Evolutionary conservation across 2,888 invertebrate species (phyloP).

Genomic region (Mesochorus sp.): DNA sequence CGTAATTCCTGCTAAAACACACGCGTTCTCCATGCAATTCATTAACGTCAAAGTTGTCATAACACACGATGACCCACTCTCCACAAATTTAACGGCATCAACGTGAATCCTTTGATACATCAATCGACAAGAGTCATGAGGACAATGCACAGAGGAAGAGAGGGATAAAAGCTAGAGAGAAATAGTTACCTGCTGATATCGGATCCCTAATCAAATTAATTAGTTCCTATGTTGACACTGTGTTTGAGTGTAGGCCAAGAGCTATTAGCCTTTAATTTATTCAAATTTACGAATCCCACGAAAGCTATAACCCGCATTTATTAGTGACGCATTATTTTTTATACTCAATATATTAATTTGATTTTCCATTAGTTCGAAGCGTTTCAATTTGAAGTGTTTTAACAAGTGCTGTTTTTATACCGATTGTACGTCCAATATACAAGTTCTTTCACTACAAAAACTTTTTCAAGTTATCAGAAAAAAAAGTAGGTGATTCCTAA

Average conservation of each 20-base stretch:
- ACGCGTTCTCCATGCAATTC: neutral
- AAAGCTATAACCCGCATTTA: too few species aligned
- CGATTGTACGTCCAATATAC: too few species aligned
- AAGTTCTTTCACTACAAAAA: too few species aligned
- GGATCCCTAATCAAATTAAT: slow-evolving; percentile 42
- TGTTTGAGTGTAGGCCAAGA: neutral
- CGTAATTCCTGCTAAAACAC: too few species aligned
- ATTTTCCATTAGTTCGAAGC: too few species aligned
- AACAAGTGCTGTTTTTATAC: too few species aligned
- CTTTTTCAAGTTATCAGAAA: too few species aligned
- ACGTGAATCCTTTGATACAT: slow-evolving; percentile 45
- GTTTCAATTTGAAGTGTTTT: too few species aligned
- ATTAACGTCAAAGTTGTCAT: slow-evolving; percentile 9
- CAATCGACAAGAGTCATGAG: neutral
- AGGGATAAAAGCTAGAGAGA: too few species aligned
- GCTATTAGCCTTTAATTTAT: slow-evolving; percentile 38
- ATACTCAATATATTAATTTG: too few species aligned
- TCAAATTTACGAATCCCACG: neutral
- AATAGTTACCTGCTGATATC: slow-evolving; percentile 10
- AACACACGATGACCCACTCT: neutral
- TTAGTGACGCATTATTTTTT: too few species aligned
- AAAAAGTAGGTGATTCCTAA: too few species aligned
- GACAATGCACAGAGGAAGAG: neutral
- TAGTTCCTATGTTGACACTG: slow-evolving; percentile 5
- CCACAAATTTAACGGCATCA: neutral